Evolutionary conservation across 2,797 vertebrate species (phyloP).

Genomic region (Loriculus beryllinus): DNA sequence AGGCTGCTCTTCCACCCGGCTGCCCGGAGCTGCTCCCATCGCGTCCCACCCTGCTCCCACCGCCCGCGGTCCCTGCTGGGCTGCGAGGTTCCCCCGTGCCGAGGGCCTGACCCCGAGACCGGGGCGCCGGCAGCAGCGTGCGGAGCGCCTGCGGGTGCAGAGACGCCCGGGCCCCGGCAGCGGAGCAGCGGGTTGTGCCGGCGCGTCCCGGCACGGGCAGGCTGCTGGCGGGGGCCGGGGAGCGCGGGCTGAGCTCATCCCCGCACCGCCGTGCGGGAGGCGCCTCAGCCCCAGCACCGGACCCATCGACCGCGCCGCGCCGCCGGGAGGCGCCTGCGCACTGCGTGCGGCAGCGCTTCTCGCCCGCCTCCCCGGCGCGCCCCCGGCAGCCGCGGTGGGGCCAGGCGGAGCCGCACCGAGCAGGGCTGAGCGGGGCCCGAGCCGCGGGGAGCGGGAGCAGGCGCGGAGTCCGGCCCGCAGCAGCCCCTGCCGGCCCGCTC

Average conservation of each 20-base stretch:
- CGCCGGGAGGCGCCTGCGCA: constrained; percentile 24
- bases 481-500: background rate
- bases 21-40: accelerated
- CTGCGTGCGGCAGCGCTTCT: background rate
- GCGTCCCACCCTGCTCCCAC: background rate
- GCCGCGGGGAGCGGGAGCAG: background rate
- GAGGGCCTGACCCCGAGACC: background rate
- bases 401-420: background rate
- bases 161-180: background rate
- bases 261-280: background rate
- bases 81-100: accelerated
- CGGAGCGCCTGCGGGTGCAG: background rate
- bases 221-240: no score
- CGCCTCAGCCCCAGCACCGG: background rate
- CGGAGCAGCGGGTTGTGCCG: background rate
- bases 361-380: background rate
- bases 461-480: background rate
- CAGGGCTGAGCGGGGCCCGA: background rate
- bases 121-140: no score
- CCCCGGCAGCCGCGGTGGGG: background rate
- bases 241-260: no score
- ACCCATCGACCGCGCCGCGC: background rate
- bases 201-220: no score
- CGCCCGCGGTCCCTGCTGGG: no score
- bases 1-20: background rate